Percentiles rank a stretch among this genome's conserved stretches.
Conservation (phyloP, 2,113 vertebrate species). For the Anser cygnoides region DNA sequence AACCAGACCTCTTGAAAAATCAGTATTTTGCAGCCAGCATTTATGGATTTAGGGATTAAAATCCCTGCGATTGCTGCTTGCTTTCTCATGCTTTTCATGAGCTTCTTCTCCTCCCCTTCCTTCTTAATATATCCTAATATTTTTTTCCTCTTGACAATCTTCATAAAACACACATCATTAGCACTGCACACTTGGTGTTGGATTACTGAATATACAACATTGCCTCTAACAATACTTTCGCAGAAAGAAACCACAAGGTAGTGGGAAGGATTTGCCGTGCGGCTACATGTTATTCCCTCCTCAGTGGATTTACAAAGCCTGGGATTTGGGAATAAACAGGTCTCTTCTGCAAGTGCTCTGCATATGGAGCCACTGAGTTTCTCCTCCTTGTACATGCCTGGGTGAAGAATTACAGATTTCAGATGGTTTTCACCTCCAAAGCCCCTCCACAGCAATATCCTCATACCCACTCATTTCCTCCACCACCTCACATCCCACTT, state of each 20-base stretch:
- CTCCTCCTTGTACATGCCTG: not conserved
- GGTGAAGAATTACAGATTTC: conserved; percentile 8
- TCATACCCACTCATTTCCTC: not conserved
- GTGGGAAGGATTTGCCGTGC: not conserved
- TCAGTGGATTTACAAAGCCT: not conserved
- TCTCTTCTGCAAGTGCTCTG: conserved; percentile 20
- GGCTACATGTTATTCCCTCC: not conserved
- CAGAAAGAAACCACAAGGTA: not conserved
- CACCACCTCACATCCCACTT: not conserved
- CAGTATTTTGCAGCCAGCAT: not conserved
- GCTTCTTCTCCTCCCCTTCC: not conserved
- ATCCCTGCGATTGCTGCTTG: not conserved
- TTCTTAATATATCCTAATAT: not conserved
- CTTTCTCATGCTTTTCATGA: not conserved
- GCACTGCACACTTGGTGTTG: not conserved
- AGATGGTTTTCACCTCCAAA: conserved; percentile 1
- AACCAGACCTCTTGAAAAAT: not conserved
- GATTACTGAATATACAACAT: not conserved
- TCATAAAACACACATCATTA: conserved; percentile 3
- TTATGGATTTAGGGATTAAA: conserved; percentile 15
- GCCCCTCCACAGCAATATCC: conserved; percentile 9
- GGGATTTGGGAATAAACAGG: conserved; percentile 48
- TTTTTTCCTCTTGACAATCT: not conserved
- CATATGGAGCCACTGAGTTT: conserved; percentile 33
- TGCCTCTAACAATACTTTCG: not conserved